phyloP scores from a whole-genome alignment of 2,888 invertebrate species.

The Pterostichus niger region DNA sequence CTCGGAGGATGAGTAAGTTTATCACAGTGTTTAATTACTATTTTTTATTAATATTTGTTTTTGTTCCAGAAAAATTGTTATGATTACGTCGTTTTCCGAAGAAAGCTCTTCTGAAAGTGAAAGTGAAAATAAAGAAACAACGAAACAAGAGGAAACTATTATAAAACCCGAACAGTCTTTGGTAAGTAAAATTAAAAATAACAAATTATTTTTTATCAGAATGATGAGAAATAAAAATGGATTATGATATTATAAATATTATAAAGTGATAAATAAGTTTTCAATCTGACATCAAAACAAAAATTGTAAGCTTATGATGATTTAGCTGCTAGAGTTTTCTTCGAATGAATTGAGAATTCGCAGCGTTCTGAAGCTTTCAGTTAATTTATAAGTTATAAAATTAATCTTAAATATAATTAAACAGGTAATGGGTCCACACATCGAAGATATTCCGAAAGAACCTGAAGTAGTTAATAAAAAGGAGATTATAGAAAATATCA shows the following conservation, averaged over 20 bases:
- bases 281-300: conserved; percentile 75
- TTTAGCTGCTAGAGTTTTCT: conserved; percentile 75
- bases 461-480: conserved; percentile 46
- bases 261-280: conserved; percentile 74
- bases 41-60: conserved; percentile 6
- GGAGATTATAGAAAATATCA: conserved; percentile 65
- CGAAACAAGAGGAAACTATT: conserved; percentile 47
- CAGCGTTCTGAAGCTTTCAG: conserved; percentile 55
- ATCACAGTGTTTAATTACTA: conserved; percentile 3
- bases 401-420: conserved; percentile 9
- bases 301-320: conserved; percentile 73
- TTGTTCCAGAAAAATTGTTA: conserved; percentile 79
- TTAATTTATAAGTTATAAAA: background rate
- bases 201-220: conserved; percentile 61
- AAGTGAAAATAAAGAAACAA: conserved; percentile 72
- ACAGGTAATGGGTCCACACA: conserved; percentile 58
- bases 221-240: conserved; percentile 36
- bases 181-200: conserved; percentile 61
- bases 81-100: conserved; percentile 81
- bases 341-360: conserved; percentile 65
- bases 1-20: conserved; percentile 77
- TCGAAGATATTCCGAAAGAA: conserved; percentile 61
- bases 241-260: conserved; percentile 56
- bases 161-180: conserved; percentile 20
- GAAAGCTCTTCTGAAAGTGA: conserved; percentile 77